Percentiles rank a stretch among this genome's conserved stretches.
phyloP scores from a whole-genome alignment of 2,113 vertebrate genomes.

The Microcebus murinus region DNA sequence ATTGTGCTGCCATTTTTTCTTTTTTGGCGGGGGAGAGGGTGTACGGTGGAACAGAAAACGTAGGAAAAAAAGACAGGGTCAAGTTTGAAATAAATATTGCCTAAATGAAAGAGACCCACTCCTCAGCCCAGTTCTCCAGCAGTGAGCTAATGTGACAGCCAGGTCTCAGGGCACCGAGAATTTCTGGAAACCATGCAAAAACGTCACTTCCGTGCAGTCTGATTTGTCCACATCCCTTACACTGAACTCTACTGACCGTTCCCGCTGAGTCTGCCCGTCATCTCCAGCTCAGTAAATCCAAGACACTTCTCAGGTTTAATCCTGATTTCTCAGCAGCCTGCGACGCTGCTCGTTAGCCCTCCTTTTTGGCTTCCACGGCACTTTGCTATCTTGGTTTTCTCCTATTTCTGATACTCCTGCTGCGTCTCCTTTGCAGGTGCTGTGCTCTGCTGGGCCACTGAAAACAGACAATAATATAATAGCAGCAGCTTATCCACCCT shows the following conservation, averaged over 20 bases:
- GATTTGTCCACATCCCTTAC: neutral
- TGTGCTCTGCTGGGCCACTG: neutral
- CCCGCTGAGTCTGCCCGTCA: neutral
- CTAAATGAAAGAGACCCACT: neutral
- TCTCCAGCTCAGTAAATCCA: neutral
- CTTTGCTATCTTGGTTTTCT: neutral
- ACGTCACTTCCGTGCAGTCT: neutral
- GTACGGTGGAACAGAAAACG: neutral
- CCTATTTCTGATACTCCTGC: neutral
- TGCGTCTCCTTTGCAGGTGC: neutral
- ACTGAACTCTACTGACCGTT: neutral
- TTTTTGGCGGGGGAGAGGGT: fast-evolving
- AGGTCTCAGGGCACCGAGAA: neutral
- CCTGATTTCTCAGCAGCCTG: neutral
- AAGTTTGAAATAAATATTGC: neutral
- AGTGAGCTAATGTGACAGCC: neutral
- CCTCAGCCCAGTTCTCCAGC: neutral
- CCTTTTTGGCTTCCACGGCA: neutral
- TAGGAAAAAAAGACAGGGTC: neutral
- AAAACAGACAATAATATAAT: neutral
- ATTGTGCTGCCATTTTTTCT: neutral
- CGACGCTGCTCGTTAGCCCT: neutral
- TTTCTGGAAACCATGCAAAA: neutral
- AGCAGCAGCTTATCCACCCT: neutral
- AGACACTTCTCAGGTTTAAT: neutral